These are phyloP conservation scores for Bombylius discolor DNA, from an alignment of 2,888 invertebrate genomes.

Conservation along the genomic window DNA sequence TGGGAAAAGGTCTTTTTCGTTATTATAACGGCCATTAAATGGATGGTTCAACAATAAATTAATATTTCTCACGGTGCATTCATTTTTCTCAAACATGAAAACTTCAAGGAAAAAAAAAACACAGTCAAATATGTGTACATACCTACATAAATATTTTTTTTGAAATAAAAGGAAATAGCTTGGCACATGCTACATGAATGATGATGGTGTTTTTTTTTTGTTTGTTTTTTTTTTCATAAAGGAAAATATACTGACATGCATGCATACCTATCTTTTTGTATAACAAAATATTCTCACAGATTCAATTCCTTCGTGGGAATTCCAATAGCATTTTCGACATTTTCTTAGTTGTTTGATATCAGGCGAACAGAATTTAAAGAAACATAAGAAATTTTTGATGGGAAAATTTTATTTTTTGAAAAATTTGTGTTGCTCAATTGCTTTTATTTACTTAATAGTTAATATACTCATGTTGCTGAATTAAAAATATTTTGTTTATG, in stretches of 20 bases:
- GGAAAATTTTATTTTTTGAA: too few species aligned
- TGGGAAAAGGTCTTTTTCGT: constrained; percentile 5
- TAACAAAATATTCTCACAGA: neutral
- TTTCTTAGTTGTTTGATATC: constrained; percentile 33
- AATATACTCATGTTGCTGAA: too few species aligned
- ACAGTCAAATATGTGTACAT: neutral
- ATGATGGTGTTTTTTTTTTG: neutral
- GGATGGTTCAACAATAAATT: too few species aligned
- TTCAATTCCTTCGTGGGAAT: constrained; percentile 30
- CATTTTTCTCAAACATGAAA: neutral
- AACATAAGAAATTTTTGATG: too few species aligned
- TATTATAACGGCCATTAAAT: too few species aligned
- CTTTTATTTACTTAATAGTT: too few species aligned
- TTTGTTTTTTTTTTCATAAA: too few species aligned
- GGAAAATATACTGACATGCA: neutral
- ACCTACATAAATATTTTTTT: neutral
- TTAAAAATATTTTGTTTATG: too few species aligned
- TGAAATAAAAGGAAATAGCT: neutral
- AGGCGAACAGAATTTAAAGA: constrained; percentile 27
- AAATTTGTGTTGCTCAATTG: too few species aligned
- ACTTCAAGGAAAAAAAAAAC: neutral
- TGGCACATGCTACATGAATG: neutral
- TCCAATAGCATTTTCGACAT: constrained; percentile 36
- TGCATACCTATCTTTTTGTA: neutral
- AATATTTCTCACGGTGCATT: constrained; percentile 2